These are phyloP conservation scores for Rynchops niger DNA, from an alignment of 2,113 vertebrate genomes.

Conservation along the genomic window DNA sequence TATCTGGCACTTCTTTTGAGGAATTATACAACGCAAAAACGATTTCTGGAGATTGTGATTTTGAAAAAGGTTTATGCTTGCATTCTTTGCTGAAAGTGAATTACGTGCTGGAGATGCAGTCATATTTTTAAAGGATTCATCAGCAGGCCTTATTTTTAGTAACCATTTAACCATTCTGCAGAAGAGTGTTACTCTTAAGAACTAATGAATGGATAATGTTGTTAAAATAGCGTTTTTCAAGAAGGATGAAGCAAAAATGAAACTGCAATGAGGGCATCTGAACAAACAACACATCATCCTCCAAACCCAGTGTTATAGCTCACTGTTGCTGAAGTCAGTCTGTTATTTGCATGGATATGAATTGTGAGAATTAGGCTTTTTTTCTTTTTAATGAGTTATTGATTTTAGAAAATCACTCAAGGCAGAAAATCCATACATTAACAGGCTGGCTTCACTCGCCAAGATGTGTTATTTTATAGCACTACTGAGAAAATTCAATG, in stretches of 20 bases:
- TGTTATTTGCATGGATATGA: slow-evolving; percentile 6
- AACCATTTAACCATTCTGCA: slow-evolving; percentile 12
- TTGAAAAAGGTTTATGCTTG: not conserved
- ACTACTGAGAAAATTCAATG: not conserved
- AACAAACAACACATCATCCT: not conserved
- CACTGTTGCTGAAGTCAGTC: not conserved
- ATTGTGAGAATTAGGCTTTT: not conserved
- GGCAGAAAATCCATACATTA: slow-evolving; percentile 41
- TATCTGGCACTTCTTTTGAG: slow-evolving; percentile 55
- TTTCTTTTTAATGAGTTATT: slow-evolving; percentile 41
- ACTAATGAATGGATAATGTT: not conserved
- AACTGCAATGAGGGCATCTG: not conserved
- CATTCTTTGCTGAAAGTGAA: not conserved
- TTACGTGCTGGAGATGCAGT: not conserved
- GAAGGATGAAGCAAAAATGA: not conserved
- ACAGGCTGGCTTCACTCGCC: not conserved
- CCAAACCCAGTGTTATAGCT: not conserved
- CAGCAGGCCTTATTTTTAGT: not conserved
- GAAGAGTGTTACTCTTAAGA: not conserved
- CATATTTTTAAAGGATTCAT: not conserved
- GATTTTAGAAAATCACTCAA: slow-evolving; percentile 33
- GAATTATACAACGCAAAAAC: slow-evolving; percentile 16
- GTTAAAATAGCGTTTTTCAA: not conserved
- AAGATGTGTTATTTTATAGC: not conserved
- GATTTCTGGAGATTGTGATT: slow-evolving; percentile 51